Base-by-base conservation (phyloP, 2,797 vertebrate genomes). In the Erpetoichthys calabaricus region DNA sequence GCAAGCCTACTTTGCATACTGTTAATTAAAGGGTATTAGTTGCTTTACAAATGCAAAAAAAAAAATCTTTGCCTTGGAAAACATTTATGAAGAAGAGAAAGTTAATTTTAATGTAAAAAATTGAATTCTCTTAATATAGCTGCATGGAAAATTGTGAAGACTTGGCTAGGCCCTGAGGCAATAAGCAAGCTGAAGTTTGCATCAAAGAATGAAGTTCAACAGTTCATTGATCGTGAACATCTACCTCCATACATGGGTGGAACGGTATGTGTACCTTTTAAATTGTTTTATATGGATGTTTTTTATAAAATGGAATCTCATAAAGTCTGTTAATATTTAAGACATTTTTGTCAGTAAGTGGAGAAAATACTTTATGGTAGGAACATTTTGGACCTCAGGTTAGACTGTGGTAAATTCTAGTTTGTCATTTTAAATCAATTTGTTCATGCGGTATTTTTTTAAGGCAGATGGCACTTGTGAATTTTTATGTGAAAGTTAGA, bases 121-220 rank as follows among this genome's bases (percentile, higher is more conserved):
- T 51, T 6, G 64, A 8, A 43, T 55, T n/a, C 63, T 52, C 47
- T 47, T 60, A 25, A 62, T 61, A 51, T 66, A 99, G 96, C 96
- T 75, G 96, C 95, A 3, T 99, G 95, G 90, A 99, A 87, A 80
- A 90, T 99, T 45, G 85, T 99, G 60, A 98, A 90, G 80, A 79
- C 85, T 0, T 99, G 96, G 96, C 78, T 99, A 64, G 95, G 92
- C 60, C 91, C 94, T 1, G 95, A 97, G 55, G 94, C 95, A 45
- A 85, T 97, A 69, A 90, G 82, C 71, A 86, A 91, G 71, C 80
- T 99, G 52, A 95, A 89, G 70, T 95, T 98, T 76, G 83, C 86
- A 0, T 85, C 79, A 68, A 93, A 79, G 80, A 79, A 52, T 63
- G 95, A 98, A 4, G 49, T 97, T 57, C 91, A 91, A 60, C 84